phyloP scores from a whole-genome alignment of 2,888 invertebrate genomes.

The Branchellion lobata region DNA sequence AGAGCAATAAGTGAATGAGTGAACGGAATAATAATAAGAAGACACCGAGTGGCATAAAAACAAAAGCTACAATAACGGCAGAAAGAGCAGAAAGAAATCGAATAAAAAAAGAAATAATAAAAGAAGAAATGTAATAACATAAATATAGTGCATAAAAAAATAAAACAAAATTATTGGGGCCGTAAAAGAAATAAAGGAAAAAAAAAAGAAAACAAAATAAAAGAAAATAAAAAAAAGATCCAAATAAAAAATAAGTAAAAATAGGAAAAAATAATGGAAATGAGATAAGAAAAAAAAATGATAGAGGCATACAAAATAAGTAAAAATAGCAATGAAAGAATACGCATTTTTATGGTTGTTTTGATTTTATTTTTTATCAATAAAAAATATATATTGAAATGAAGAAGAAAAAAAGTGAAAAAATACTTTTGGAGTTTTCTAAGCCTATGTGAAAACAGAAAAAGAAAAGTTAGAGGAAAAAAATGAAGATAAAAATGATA shows the following conservation, averaged over 20 bases:
- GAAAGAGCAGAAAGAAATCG: background rate
- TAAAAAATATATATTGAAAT: background rate
- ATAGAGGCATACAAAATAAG: background rate
- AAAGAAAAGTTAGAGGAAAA: too few relatives aligned
- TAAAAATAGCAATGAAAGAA: background rate
- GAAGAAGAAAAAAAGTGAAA: background rate
- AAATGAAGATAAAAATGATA: background rate
- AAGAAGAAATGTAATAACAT: background rate
- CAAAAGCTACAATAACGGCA: background rate
- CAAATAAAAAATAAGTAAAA: background rate
- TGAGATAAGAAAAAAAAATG: background rate
- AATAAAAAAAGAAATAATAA: background rate
- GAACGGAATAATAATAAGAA: constrained; percentile 12
- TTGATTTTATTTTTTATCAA: too few relatives aligned
- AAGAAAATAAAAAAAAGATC: background rate
- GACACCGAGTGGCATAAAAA: background rate
- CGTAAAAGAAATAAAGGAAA: background rate
- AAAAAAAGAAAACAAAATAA: background rate
- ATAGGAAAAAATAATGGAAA: background rate
- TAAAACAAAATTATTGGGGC: background rate
- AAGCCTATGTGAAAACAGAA: too few relatives aligned
- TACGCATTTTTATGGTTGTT: too few relatives aligned
- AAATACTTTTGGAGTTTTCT: too few relatives aligned
- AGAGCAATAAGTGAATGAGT: constrained; percentile 45
- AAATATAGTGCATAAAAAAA: background rate